A percentile compares a stretch with the other conserved stretches of the same genome.
Evolutionary conservation across 1,140 invertebrate species (phyloP).

Genomic region (Anoplophora glabripennis): DNA sequence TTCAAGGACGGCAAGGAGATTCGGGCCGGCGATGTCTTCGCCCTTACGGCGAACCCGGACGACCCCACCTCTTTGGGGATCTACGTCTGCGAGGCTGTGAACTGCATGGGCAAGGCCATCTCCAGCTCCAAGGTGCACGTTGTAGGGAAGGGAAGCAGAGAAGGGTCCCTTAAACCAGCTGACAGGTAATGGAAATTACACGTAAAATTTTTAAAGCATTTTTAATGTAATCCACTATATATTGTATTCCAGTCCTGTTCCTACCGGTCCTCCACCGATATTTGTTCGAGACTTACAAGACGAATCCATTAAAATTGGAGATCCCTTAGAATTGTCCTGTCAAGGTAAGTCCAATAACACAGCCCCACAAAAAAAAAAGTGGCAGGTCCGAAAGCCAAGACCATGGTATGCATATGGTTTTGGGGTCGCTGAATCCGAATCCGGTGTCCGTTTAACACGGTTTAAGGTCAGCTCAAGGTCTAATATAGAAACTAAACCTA

Average conservation of each 20-base stretch:
- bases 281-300: constrained; percentile 71
- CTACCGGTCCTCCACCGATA: constrained; percentile 66
- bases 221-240: neutral
- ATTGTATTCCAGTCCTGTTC: constrained; percentile 31
- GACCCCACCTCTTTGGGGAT: constrained; percentile 80
- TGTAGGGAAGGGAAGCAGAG: constrained; percentile 57
- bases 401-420: too few species aligned
- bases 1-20: constrained; percentile 84
- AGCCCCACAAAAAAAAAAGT: too few species aligned
- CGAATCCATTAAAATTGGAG: constrained; percentile 72
- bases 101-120: constrained; percentile 78
- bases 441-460: too few species aligned
- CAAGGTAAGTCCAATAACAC: constrained; percentile 58
- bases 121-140: constrained; percentile 82
- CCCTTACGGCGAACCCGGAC: constrained; percentile 73
- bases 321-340: constrained; percentile 66
- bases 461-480: too few species aligned
- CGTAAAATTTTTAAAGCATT: too few species aligned
- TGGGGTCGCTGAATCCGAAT: too few species aligned
- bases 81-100: constrained; percentile 82
- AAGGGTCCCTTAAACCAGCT: constrained; percentile 60
- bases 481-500: too few species aligned
- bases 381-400: too few species aligned
- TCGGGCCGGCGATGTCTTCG: constrained; percentile 83
- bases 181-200: constrained; percentile 49